A percentile compares a stretch with the other conserved stretches of the same genome.
Conservation (phyloP, 2,888 invertebrate genomes). For the Sepioteuthis lessoniana region DNA sequence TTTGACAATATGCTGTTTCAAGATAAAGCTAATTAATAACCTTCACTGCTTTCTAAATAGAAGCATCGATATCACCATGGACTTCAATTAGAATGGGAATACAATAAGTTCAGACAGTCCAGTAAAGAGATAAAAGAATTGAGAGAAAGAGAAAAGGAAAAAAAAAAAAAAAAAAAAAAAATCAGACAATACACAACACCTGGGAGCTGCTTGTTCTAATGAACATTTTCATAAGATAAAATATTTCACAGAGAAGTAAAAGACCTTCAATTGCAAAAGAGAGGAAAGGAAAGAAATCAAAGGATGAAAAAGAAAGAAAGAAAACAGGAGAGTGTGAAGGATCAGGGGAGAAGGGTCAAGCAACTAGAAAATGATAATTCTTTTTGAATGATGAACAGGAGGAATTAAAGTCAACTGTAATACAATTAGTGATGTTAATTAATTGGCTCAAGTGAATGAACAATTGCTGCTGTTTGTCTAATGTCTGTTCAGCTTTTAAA, state of each 20-base stretch:
- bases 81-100: no score
- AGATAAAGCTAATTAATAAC: no score
- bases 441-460: conserved; percentile 36
- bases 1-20: no score
- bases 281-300: not conserved
- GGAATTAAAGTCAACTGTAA: not conserved
- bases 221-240: no score
- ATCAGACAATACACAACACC: not conserved
- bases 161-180: not conserved
- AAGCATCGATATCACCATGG: no score
- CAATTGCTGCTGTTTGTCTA: no score
- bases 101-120: not conserved
- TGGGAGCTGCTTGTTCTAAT: no score
- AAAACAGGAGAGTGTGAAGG: not conserved
- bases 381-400: not conserved
- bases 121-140: no score
- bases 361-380: not conserved
- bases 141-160: not conserved
- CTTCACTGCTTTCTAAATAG: no score
- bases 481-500: no score
- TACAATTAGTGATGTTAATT: conserved; percentile 36
- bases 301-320: not conserved
- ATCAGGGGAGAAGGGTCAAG: not conserved
- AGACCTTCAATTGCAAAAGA: not conserved
- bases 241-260: not conserved